Evolutionary conservation across 1,140 invertebrate genomes (phyloP), one percentile per base, ranked within the genome.

Genomic region (Brachystomella parvula): DNA sequence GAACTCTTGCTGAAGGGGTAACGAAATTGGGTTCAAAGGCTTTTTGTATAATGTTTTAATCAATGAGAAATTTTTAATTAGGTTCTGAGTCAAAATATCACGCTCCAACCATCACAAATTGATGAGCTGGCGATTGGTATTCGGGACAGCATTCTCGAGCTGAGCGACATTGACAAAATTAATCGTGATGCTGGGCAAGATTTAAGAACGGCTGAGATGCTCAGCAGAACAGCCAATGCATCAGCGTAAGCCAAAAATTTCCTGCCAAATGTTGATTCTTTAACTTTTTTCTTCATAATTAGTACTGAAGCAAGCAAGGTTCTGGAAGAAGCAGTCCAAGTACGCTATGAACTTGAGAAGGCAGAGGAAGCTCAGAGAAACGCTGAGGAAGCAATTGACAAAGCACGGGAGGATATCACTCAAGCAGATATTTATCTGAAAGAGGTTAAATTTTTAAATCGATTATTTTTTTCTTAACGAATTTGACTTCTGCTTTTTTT

Each of bases 81-180:
- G 75, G 78, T 82, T 17, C 75, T 92, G 39, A 81, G 77, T 15
- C 82, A 83, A 74, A 79, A 81, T 32, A 89, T 89, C 12, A 83
- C 87, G 9, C 76, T 90, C 47, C 84, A 86, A 76, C 92, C 92
- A 2, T 85, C 92, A 64, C 86, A 96, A 80, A 96, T 98, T 64
- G 85, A 84, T 56, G 81, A 86, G 29, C 76, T 97, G 47, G 91
- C 93, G 1, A 80, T 85, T 44, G 81, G 89, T 72, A 97, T 98
- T 61, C 90, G 92, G 75, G 79, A 85, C 21, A 92, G 92, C 6
- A 89, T 96, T 3, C 83, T 85, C 2, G 88, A 88, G 9, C 78
- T 97, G 3, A 93, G 89, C 32, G 85, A 97, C 76, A 94, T 95
- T 64, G 91, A 96, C 73, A 82, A 83, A 66, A 97, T 97, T 73